A percentile compares a stretch with the other conserved stretches of the same genome.
Conservation (phyloP, 2,113 vertebrate species). For the Corvus hawaiiensis region DNA sequence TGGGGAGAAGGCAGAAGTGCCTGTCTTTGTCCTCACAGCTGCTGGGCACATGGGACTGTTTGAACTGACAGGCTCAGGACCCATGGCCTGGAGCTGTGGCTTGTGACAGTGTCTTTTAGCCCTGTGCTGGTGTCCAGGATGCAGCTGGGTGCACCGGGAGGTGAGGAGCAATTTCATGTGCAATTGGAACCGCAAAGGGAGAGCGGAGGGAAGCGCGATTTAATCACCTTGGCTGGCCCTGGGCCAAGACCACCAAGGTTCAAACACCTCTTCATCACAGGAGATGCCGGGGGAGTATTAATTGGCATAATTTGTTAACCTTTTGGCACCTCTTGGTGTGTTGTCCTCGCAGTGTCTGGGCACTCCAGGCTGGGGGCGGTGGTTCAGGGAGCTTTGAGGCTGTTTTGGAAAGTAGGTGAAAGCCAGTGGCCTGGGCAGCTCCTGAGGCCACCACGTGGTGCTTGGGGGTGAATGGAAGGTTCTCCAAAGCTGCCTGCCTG, state of each 20-base stretch:
- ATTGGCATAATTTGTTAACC: background rate
- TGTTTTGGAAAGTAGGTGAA: background rate
- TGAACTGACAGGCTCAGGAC: fast-evolving
- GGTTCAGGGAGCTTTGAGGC: background rate
- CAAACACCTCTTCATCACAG: background rate
- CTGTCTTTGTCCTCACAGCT: background rate
- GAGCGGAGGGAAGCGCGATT: fast-evolving
- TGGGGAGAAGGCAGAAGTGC: background rate
- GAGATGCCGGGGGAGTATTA: background rate
- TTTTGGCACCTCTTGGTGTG: fast-evolving
- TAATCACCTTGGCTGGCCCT: slow-evolving; percentile 22
- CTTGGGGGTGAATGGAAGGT: background rate
- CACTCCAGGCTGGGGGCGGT: fast-evolving
- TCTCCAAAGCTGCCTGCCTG: background rate
- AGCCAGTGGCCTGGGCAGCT: background rate
- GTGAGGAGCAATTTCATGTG: slow-evolving; percentile 9
- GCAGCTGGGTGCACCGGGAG: fast-evolving
- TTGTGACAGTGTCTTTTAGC: background rate
- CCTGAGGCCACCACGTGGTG: fast-evolving
- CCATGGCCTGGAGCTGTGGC: background rate
- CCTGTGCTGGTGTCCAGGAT: background rate
- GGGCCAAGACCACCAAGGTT: slow-evolving; percentile 37
- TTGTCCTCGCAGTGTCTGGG: fast-evolving
- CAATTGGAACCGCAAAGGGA: slow-evolving; percentile 12
- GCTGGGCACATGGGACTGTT: fast-evolving